These are phyloP conservation scores for Porites rus DNA, from an alignment of 92 coral and sea anemone genomes.

Conservation along the genomic window DNA sequence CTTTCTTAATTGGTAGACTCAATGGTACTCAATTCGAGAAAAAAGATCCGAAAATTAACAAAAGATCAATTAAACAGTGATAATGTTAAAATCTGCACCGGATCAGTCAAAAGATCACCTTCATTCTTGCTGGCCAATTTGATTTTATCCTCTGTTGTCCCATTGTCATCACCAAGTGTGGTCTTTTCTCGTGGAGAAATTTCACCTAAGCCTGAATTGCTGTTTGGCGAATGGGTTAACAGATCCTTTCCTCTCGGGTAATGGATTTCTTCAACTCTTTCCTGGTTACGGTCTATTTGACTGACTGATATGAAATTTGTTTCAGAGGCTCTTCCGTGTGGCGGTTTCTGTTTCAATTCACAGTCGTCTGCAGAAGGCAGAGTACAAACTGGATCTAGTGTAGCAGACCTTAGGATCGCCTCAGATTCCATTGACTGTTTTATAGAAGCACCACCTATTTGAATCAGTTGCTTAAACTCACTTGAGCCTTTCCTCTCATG, in stretches of 20 bases:
- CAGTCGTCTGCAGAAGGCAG: neutral
- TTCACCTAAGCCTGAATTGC: too few species aligned
- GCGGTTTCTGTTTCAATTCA: neutral
- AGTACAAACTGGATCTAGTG: neutral
- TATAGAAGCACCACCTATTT: neutral
- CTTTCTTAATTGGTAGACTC: too few species aligned
- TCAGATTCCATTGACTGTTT: neutral
- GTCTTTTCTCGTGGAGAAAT: too few species aligned
- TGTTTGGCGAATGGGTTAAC: too few species aligned
- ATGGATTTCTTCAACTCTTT: neutral
- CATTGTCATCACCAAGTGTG: too few species aligned
- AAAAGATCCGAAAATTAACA: too few species aligned
- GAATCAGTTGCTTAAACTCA: neutral
- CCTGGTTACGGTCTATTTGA: neutral
- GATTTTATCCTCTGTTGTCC: too few species aligned
- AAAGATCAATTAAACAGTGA: too few species aligned
- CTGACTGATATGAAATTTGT: neutral
- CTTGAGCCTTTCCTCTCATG: slow-evolving; percentile 16
- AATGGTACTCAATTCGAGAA: too few species aligned
- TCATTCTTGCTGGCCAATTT: too few species aligned
- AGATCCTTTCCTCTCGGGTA: neutral
- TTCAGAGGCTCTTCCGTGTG: neutral
- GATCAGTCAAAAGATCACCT: too few species aligned
- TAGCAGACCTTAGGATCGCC: neutral
- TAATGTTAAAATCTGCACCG: too few species aligned